These are phyloP conservation scores for Dolomedes plantarius DNA, from an alignment of 2,888 invertebrate species.

Conservation along the genomic window DNA sequence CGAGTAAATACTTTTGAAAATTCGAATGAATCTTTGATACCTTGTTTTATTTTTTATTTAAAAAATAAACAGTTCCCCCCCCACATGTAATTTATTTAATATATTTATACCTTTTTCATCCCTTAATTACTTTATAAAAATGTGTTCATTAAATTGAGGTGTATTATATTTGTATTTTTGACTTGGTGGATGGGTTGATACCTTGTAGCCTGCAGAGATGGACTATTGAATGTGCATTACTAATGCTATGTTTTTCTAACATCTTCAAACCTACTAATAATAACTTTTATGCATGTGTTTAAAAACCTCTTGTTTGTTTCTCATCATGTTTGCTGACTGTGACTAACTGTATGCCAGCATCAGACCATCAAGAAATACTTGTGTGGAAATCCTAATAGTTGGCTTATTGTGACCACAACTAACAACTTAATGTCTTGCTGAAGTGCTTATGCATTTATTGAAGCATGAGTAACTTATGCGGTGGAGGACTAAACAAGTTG, in stretches of 20 bases:
- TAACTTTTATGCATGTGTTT: background rate
- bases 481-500: slow-evolving; percentile 27
- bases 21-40: no score
- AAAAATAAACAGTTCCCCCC: no score
- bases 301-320: no score
- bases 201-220: background rate
- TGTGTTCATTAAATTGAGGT: no score
- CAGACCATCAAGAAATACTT: background rate
- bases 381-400: slow-evolving; percentile 31
- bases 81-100: no score
- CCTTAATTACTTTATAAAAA: no score
- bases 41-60: no score
- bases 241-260: slow-evolving; percentile 3
- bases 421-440: slow-evolving; percentile 43
- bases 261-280: background rate
- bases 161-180: background rate
- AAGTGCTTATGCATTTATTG: slow-evolving; percentile 31
- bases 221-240: slow-evolving; percentile 4
- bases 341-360: background rate
- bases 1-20: no score
- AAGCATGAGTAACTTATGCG: slow-evolving; percentile 35
- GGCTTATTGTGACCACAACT: slow-evolving; percentile 50
- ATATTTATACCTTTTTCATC: no score
- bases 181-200: background rate
- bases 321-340: background rate